phyloP scores from a whole-genome alignment of 2,888 invertebrate genomes.

The Acronicta alni region DNA sequence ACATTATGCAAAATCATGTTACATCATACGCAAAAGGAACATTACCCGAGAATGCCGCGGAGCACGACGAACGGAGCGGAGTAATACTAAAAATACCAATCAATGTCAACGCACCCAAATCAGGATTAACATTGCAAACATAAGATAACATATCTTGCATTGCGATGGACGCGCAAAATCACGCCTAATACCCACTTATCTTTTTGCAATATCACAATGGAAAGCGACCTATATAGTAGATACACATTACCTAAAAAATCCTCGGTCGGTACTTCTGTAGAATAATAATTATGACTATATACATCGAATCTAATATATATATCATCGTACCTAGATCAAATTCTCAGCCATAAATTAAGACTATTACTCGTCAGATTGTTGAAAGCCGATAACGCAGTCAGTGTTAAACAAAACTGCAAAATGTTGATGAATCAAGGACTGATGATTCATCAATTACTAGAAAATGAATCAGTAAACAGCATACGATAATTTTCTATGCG shows the following conservation, averaged over 20 bases:
- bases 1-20: slow-evolving; percentile 36
- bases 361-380: too few relatives aligned
- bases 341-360: too few relatives aligned
- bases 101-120: slow-evolving; percentile 57
- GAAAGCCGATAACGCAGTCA: too few relatives aligned
- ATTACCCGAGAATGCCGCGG: slow-evolving; percentile 8
- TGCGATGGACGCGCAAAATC: slow-evolving; percentile 24
- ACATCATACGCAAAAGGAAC: slow-evolving; percentile 43
- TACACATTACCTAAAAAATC: too few relatives aligned
- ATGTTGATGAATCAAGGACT: not conserved
- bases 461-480: slow-evolving; percentile 23
- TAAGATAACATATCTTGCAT: slow-evolving; percentile 29
- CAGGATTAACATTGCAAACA: slow-evolving; percentile 37
- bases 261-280: too few relatives aligned
- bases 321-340: too few relatives aligned
- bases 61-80: slow-evolving; percentile 11
- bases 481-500: not conserved
- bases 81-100: slow-evolving; percentile 51
- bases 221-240: too few relatives aligned
- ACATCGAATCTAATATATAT: too few relatives aligned
- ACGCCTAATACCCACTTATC: slow-evolving; percentile 13
- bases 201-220: slow-evolving; percentile 8
- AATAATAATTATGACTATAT: too few relatives aligned
- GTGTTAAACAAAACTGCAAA: too few relatives aligned
- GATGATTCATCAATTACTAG: slow-evolving; percentile 9